phyloP scores from a whole-genome alignment of 2,113 vertebrate species.

The Loxodonta africana region DNA sequence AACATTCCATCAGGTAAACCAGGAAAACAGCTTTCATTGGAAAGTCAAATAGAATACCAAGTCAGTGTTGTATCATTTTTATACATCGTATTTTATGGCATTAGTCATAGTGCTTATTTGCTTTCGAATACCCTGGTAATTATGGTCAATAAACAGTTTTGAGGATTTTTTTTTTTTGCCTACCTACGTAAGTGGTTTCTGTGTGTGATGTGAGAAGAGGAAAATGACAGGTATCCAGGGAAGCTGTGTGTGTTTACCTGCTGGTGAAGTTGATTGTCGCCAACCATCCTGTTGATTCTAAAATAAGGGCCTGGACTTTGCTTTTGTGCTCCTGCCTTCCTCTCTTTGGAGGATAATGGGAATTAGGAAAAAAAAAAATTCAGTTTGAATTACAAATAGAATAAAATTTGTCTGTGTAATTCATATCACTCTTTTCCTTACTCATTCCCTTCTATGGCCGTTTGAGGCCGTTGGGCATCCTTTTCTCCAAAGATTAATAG shows the following conservation, averaged over 20 bases:
- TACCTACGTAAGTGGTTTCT: background rate
- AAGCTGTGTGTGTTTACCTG: background rate
- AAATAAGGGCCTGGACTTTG: background rate
- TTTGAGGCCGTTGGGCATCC: background rate
- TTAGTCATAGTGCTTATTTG: slow-evolving; percentile 55
- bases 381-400: slow-evolving; percentile 49
- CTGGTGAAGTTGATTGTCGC: background rate
- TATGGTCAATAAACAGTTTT: slow-evolving; percentile 62
- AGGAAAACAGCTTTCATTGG: background rate
- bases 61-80: slow-evolving; percentile 47
- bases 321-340: background rate
- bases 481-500: slow-evolving; percentile 30
- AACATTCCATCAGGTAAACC: background rate
- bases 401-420: background rate
- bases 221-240: background rate
- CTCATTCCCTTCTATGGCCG: background rate
- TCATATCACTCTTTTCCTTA: background rate
- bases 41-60: slow-evolving; percentile 51
- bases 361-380: slow-evolving; percentile 29
- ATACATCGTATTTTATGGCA: slow-evolving; percentile 37
- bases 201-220: background rate
- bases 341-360: background rate
- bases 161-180: background rate
- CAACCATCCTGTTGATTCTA: background rate
- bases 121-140: slow-evolving; percentile 66